phyloP scores from a whole-genome alignment of 1,140 invertebrate species.

The Dendroctonus ponderosae region DNA sequence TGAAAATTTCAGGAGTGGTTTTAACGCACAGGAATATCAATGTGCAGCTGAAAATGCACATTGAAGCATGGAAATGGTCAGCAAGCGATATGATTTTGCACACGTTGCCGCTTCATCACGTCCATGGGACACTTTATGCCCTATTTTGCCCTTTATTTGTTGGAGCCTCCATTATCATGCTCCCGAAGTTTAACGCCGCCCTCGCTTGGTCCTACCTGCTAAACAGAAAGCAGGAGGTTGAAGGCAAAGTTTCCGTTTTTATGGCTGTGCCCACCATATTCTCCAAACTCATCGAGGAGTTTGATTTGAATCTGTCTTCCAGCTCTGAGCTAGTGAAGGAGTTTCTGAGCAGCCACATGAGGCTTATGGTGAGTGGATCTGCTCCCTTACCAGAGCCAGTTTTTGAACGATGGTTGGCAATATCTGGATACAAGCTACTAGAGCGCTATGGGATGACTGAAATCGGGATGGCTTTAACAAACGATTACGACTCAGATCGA shows the following conservation, averaged over 20 bases:
- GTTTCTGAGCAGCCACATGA: conserved; percentile 51
- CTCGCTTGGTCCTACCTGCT: conserved; percentile 74
- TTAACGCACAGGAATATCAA: conserved; percentile 75
- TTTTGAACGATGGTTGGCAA: conserved; percentile 75
- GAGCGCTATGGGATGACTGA: conserved; percentile 95
- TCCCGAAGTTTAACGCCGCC: conserved; percentile 69
- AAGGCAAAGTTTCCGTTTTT: conserved; percentile 67
- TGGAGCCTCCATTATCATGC: conserved; percentile 70
- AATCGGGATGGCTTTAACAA: conserved; percentile 85
- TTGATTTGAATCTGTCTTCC: conserved; percentile 66
- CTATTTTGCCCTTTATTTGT: conserved; percentile 73
- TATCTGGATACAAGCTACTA: conserved; percentile 78
- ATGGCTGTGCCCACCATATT: conserved; percentile 92
- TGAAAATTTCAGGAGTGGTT: conserved; percentile 63
- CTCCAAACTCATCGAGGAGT: conserved; percentile 75
- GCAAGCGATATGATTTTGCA: conserved; percentile 76
- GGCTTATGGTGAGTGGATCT: conserved; percentile 82
- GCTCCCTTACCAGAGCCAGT: conserved; percentile 75
- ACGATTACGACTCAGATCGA: conserved; percentile 65
- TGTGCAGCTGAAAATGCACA: conserved; percentile 65
- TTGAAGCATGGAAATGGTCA: conserved; percentile 72
- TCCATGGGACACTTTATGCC: conserved; percentile 84
- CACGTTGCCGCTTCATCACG: conserved; percentile 83
- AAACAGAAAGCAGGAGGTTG: conserved; percentile 59
- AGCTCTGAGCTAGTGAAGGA: conserved; percentile 57